Base-by-base conservation (phyloP, 1,140 invertebrate species). In the Aplysia californica region DNA sequence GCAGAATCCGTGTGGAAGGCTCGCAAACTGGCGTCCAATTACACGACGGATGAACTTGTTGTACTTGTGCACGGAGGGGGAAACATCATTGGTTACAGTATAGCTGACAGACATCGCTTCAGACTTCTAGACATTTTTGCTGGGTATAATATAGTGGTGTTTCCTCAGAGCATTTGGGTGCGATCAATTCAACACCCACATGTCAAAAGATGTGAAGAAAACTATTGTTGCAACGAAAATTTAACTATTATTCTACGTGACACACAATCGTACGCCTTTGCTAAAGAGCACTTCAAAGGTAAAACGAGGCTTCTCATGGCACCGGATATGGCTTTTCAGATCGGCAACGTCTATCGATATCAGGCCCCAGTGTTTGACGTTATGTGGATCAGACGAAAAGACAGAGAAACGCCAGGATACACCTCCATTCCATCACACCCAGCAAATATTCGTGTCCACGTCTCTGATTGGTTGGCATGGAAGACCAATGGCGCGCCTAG, bases 211-310 rank as follows among this genome's bases (percentile, higher is more conserved):
- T 74, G 70, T 41, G 50, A 41, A 15, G 36, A 68, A 23, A 55
- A 75, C 10, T 77, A 68, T 41, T 23, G 33, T 3, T 39, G 38
- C 36, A 70, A 80, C 55, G 31, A 31, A 15, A 77, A 80, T 67
- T n/a, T 80, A 15, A 70, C 59, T 15, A 56, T 80, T 33, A 18
- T 80, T 5, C 64, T 80, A 10, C 26, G 79, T 75, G 79, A 80
- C 65, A 38, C 61, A 4, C 35, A 33, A 2, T 78, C 76, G 2
- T 75, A 64, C 2, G 36, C 23, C 6, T 20, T 74, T 21, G 70
- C 71, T 38, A 2, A 59, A 33, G 68, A 36, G 29, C 31, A 41
- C 59, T 75, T 64, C n/a, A 39, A 41, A 36, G 39, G 39, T 5
- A 20, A 39, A 2, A 5, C 33, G 23, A 55, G 20, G 20, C 41